A percentile compares a stretch with the other conserved stretches of the same genome.
These are phyloP conservation scores for Nephrotoma guestfalica DNA, from an alignment of 2,888 invertebrate genomes.

Conservation along the genomic window DNA sequence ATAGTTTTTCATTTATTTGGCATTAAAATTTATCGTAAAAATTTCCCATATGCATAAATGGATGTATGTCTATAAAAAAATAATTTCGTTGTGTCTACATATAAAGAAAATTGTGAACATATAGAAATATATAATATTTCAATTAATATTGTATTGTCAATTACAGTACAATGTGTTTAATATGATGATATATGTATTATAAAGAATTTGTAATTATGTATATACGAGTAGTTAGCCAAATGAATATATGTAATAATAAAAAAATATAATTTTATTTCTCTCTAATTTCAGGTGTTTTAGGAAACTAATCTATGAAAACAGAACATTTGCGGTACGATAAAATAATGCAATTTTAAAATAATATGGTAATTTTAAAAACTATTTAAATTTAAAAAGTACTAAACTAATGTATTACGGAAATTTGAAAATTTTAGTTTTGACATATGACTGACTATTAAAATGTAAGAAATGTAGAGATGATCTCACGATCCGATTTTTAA, in stretches of 20 bases:
- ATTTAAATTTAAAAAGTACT: not conserved
- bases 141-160: not conserved
- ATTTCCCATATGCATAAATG: not conserved
- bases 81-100: not conserved
- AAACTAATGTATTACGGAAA: not conserved
- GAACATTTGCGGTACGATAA: not conserved
- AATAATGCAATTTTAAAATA: not conserved
- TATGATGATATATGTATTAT: not conserved
- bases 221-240: not conserved
- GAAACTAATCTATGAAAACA: not conserved
- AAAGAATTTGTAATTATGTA: not conserved
- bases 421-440: not conserved
- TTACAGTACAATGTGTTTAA: not conserved
- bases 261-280: not conserved
- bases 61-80: not conserved
- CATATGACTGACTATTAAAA: too few species aligned
- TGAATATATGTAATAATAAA: not conserved
- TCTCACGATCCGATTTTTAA: too few species aligned
- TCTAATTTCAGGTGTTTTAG: not conserved
- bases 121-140: not conserved
- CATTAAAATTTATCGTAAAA: not conserved
- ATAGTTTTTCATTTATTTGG: not conserved
- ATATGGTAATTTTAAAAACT: not conserved
- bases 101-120: not conserved
- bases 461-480: too few species aligned